Base-by-base conservation (phyloP, 2,797 vertebrate species). In the Centroberyx gerrardi region DNA sequence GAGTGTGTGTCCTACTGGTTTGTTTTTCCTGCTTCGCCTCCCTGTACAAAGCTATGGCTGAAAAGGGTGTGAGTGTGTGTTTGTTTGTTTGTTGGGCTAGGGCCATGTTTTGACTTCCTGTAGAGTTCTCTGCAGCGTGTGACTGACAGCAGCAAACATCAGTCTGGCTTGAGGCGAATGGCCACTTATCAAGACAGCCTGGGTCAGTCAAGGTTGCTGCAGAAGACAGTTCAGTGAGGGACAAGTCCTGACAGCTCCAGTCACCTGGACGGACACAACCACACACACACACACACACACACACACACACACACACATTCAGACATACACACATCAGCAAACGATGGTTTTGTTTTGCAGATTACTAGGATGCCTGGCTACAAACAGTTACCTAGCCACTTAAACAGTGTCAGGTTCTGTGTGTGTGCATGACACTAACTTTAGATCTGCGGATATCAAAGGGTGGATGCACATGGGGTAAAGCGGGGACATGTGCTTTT, bases 131-230 rank as follows among this genome's bases (percentile, higher is more conserved):
- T 69, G 27, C 78, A 80, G 53, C 1, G 8, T 62, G 31, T 85
- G 83, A 90, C 18, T 78, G 86, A 90, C 88, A 63, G 80, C 81
- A 81, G 73, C 71, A 87, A 88, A 86, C 66, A 81, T 74, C 72
- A 72, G 66, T 68, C 65, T 42, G 80, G 54, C 68, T 79, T 28
- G 60, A 59, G 72, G 62, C 27, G 31, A 82, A 13, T 22, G 70
- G 55, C 65, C 76, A 65, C 71, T 81, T 48, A 0, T 49, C 72
- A 52, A 81, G 46, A 61, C 82, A 69, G 82, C 83, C 48, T 82
- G 78, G 87, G 88, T 90, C 84, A 84, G 58, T 74, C 87, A 92
- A 86, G 88, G 87, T 91, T 84, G 89, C 81, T 83, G 69, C 77
- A 75, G 76, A 72, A 80, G 79, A 80, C 81, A 64, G 75, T 81